Conservation (phyloP, 2,113 vertebrate genomes). For the Centrocercus urophasianus region DNA sequence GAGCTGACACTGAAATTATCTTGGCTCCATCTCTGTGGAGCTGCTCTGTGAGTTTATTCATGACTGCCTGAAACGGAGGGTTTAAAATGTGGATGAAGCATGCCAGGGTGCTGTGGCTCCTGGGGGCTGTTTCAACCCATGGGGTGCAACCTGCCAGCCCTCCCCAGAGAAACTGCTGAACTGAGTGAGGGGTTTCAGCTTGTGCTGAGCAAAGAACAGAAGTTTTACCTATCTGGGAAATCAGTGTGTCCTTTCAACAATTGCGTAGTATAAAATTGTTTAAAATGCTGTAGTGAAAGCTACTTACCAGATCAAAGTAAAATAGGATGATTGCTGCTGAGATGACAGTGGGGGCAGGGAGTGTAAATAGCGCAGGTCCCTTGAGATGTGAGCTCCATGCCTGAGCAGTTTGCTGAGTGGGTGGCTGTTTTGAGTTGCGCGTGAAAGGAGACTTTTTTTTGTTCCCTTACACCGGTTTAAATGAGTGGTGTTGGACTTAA, state of each 20-base stretch:
- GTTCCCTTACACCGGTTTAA: neutral
- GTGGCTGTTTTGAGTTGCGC: neutral
- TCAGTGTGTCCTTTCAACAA: neutral
- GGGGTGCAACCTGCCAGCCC: neutral
- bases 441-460: neutral
- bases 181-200: neutral
- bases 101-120: neutral
- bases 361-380: neutral
- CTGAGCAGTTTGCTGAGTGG: slow-evolving; percentile 18
- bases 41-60: neutral
- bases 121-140: neutral
- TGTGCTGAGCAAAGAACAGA: neutral
- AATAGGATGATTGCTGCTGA: neutral
- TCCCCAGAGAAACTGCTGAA: neutral
- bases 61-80: neutral
- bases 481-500: neutral
- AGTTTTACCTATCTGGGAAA: neutral
- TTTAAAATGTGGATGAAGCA: neutral
- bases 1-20: neutral
- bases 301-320: neutral
- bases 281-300: neutral
- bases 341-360: neutral
- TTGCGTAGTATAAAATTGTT: neutral
- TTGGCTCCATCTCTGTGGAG: neutral
- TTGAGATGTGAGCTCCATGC: neutral